Base-by-base conservation (phyloP, 2,113 vertebrate genomes). In the Micronisus gabar region DNA sequence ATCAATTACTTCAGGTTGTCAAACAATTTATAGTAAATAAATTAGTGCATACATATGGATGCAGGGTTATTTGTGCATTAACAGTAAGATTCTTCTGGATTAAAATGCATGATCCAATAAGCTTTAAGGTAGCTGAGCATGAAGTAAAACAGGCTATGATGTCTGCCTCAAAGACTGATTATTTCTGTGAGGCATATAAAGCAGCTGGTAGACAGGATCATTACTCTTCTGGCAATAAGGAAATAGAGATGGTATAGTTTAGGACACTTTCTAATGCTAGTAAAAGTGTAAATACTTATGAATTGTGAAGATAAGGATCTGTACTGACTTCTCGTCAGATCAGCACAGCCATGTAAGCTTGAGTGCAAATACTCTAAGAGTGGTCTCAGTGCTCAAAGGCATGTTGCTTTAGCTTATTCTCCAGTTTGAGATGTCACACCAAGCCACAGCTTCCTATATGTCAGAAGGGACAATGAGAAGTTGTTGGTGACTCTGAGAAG, bases 171-270 rank as follows among this genome's bases (percentile, higher is more conserved):
- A 48, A 78, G 67, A 78, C 5, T 52, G 48, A 43, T 83, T 81
- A 43, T 76, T 90, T 83, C 82, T 45, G 13, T 74, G 48, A 75
- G 55, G 38, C 21, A 12, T 67, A 89, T 75, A 96, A 89, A 96
- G 63, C 96, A 97, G 86, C 58, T 96, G 96, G 86, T 87, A 91
- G 91, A 27, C 81, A 87, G 72, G 52, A 27, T 83, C 47, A 56
- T 95, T 95, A 25, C 21, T 23, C 17, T 86, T 86, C 73, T 89
- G 73, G 14, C 86, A 96, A 96, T 95, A 97, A 95, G 95, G 94
- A 96, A 97, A 75, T 34, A 75, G 55, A n/a, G 55, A 32, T 63
- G 36, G 10, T 55, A 53, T 62, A n/a, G 29, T 52, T 86, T 53
- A 73, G 59, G 22, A 67, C 4, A 5, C 19, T 67, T 90, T 56